Base-by-base conservation (phyloP, 2,113 vertebrate genomes). In the Syngnathoides biaculeatus region DNA sequence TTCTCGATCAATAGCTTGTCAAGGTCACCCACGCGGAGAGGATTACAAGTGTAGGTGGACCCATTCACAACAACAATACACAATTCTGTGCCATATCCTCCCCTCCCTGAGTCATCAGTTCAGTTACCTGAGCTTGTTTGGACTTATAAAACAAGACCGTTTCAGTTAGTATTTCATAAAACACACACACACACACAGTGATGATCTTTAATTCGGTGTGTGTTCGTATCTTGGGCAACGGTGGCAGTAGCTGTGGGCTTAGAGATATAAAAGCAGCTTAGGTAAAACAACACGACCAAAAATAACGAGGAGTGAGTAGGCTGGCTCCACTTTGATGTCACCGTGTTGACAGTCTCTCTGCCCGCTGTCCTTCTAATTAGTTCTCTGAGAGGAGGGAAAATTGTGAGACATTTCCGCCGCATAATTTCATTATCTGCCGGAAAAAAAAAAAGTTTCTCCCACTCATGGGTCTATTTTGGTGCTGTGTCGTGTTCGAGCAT, bases 391-490 rank as follows among this genome's bases (percentile, higher is more conserved):
- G 74, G 69, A 78, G 73, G 80, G 40, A 56, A 81, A 81, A 84
- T 68, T 69, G 74, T 67, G 52, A 72, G 71, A 81, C 64, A 70
- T 79, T 85, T 79, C 57, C 48, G n/a, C 62, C 22, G 74, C 69
- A 77, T 85, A 77, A 87, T 87, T 85, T 86, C 73, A 83, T 88
- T 84, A 87, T 88, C 81, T 73, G 63, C 59, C 62, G 61, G 67
- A 78, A 71, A 71, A 26, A 80, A 52, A 53, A 55, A 14, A 57
- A 57, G 26, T 56, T 70, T 71, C 72, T 72, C 60, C 73, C 64
- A 58, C 75, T 75, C 61, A 43, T 50, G 72, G 76, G 74, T 84
- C 74, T 79, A 79, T 79, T 60, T 60, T 22, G 19, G 19, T 30
- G 11, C 8, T 67, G 58, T 53, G 72, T 75, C 67, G 66, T 13